These are phyloP conservation scores for Microcebus jonahi DNA, from an alignment of 2,113 vertebrate genomes.

Conservation along the genomic window DNA sequence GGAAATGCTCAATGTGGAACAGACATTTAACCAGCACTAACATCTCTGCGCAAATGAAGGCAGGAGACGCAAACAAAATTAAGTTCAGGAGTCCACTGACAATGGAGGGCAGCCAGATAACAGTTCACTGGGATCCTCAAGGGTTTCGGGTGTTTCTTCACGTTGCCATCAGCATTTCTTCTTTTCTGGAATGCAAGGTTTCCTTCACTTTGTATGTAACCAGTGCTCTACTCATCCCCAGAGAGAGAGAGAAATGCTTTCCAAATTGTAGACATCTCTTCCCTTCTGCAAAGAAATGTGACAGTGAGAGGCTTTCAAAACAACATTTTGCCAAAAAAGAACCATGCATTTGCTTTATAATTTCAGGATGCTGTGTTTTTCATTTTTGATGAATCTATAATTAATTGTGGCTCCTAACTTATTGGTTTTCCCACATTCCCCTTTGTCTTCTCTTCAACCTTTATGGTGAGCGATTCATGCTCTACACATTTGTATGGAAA, in stretches of 20 bases:
- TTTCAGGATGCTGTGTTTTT: not conserved
- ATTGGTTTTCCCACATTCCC: not conserved
- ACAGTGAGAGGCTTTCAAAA: not conserved
- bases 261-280: not conserved
- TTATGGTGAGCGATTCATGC: not conserved
- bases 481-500: not conserved
- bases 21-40: not conserved
- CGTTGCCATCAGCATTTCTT: not conserved
- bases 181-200: not conserved
- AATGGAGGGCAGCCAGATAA: not conserved
- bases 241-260: not conserved
- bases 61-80: not conserved
- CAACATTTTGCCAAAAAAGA: not conserved
- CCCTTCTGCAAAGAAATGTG: not conserved
- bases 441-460: not conserved
- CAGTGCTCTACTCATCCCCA: not conserved
- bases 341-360: not conserved
- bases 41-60: not conserved
- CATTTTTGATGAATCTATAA: not conserved
- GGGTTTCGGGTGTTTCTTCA: not conserved
- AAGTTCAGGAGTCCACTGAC: not conserved
- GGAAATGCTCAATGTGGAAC: not conserved
- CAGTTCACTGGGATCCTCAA: rapidly evolving
- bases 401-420: not conserved
- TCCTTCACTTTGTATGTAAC: not conserved